Evolutionary conservation across 2,888 invertebrate genomes (phyloP).

Genomic region (Tenthredo scrophulariae): DNA sequence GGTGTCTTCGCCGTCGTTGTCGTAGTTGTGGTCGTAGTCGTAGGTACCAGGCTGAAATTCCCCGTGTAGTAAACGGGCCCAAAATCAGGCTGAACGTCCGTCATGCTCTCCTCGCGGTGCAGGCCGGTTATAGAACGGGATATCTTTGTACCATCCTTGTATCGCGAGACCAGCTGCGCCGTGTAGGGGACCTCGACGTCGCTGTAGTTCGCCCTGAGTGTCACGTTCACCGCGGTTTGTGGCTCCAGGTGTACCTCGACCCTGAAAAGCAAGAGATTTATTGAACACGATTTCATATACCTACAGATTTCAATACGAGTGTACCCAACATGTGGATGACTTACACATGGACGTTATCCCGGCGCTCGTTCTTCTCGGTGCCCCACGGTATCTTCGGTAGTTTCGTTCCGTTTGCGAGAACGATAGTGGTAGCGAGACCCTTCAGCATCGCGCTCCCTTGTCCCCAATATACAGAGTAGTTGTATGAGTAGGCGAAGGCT

Average conservation of each 20-base stretch:
- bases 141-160: constrained; percentile 82
- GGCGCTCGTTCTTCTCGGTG: constrained; percentile 79
- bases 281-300: neutral
- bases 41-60: constrained; percentile 89
- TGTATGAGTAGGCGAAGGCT: constrained; percentile 86
- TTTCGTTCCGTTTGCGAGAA: constrained; percentile 81
- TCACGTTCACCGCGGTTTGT: constrained; percentile 91
- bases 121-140: constrained; percentile 83
- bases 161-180: constrained; percentile 86
- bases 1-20: constrained; percentile 75
- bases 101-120: constrained; percentile 84
- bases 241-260: constrained; percentile 85
- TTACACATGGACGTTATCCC: constrained; percentile 80
- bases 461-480: constrained; percentile 89
- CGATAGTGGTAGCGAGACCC: constrained; percentile 84
- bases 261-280: constrained; percentile 69
- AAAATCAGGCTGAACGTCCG: constrained; percentile 86
- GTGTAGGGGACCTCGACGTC: constrained; percentile 88
- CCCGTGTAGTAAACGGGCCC: constrained; percentile 88
- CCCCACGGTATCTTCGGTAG: constrained; percentile 87
- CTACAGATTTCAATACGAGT: neutral
- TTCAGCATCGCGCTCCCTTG: constrained; percentile 87
- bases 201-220: constrained; percentile 86
- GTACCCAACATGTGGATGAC: constrained; percentile 57
- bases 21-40: constrained; percentile 81